Evolutionary conservation across 1,140 invertebrate species (phyloP).

Genomic region (Ephestia elutella): DNA sequence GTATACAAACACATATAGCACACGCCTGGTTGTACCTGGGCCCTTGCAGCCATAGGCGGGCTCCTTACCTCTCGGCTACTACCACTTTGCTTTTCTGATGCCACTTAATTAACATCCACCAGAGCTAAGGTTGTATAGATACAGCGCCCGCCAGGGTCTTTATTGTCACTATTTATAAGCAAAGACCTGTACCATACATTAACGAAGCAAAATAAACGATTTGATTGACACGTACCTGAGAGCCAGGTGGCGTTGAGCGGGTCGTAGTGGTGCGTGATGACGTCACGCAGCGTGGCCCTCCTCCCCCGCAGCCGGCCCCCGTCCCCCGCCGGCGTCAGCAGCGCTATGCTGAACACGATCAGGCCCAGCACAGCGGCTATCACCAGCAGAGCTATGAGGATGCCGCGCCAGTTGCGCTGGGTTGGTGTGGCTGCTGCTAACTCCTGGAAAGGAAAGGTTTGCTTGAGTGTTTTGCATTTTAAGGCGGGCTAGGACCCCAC

Average conservation of each 20-base stretch:
- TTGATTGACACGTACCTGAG: slow-evolving; percentile 84
- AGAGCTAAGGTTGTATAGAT: no score
- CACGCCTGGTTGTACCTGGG: no score
- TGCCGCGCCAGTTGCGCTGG: slow-evolving; percentile 92
- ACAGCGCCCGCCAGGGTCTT: no score
- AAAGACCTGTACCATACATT: no score
- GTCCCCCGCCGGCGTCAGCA: slow-evolving; percentile 85
- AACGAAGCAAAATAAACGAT: no score
- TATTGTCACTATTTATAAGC: no score
- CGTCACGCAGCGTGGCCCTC: slow-evolving; percentile 79
- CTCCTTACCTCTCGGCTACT: no score
- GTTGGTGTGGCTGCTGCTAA: slow-evolving; percentile 86
- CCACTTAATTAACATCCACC: no score
- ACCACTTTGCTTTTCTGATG: no score
- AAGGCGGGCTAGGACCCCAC: no score
- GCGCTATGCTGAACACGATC: slow-evolving; percentile 89
- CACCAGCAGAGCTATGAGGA: slow-evolving; percentile 90
- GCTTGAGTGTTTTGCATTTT: background rate
- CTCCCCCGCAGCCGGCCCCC: slow-evolving; percentile 79
- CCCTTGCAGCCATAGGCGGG: no score
- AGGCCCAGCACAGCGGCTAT: slow-evolving; percentile 89
- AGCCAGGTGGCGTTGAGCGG: slow-evolving; percentile 88
- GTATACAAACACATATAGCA: no score
- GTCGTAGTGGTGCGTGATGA: slow-evolving; percentile 78
- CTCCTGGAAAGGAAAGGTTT: slow-evolving; percentile 75